Evolutionary conservation across 2,888 invertebrate genomes (phyloP).

Genomic region (Oscheius sp.): DNA sequence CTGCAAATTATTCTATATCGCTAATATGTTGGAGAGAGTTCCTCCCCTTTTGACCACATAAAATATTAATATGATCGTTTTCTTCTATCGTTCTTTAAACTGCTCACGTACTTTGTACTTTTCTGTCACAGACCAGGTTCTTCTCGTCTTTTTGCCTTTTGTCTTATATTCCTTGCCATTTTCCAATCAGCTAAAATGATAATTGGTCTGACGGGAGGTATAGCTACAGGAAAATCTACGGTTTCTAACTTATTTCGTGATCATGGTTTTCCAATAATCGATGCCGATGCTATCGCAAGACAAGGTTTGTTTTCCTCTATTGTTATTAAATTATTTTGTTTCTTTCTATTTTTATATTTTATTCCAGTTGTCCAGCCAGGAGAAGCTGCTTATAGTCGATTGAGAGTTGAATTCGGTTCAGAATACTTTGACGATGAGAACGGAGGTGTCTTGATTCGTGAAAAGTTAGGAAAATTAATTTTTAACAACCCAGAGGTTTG

Average conservation of each 20-base stretch:
- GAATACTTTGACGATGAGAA: slow-evolving; percentile 65
- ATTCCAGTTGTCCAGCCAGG: slow-evolving; percentile 66
- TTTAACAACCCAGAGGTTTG: slow-evolving; percentile 59
- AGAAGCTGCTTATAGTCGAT: slow-evolving; percentile 48
- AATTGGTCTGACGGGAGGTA: slow-evolving; percentile 66
- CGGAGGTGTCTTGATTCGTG: slow-evolving; percentile 56
- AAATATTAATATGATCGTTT: slow-evolving; percentile 10
- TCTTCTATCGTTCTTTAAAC: no score
- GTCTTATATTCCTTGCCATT: no score
- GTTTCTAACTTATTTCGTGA: slow-evolving; percentile 47
- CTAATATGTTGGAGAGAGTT: slow-evolving; percentile 7
- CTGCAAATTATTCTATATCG: slow-evolving; percentile 7
- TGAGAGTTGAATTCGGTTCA: slow-evolving; percentile 61
- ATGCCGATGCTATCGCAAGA: slow-evolving; percentile 66
- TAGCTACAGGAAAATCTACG: slow-evolving; percentile 65
- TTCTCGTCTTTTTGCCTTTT: background rate
- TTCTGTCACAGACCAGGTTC: background rate
- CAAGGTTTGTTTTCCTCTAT: slow-evolving; percentile 53
- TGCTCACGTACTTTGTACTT: background rate
- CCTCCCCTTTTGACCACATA: slow-evolving; percentile 12
- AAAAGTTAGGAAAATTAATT: slow-evolving; percentile 59
- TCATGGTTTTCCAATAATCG: slow-evolving; percentile 59
- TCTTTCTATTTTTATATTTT: background rate
- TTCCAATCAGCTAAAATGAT: no score
- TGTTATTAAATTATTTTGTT: no score